Conservation (phyloP, 2,797 vertebrate genomes). For the Brachyalestes nurse region DNA sequence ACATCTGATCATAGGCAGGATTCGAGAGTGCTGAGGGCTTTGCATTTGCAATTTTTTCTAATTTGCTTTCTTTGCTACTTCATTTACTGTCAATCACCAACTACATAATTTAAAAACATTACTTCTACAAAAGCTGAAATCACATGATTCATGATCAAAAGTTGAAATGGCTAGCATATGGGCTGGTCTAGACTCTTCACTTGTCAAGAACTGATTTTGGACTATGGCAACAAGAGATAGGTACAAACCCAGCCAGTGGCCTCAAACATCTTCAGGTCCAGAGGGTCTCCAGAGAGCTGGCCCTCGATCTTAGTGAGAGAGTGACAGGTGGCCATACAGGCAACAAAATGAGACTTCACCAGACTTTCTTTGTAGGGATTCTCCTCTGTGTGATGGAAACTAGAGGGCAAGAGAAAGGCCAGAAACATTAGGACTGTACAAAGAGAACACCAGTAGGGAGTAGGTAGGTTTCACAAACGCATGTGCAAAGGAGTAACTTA, state of each 20-base stretch:
- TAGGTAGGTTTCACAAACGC: background rate
- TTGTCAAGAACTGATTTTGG: background rate
- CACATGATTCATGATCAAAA: background rate
- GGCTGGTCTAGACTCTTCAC: background rate
- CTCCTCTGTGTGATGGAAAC: slow-evolving; percentile 90
- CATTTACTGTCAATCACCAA: no score
- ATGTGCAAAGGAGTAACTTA: background rate
- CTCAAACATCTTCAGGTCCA: slow-evolving; percentile 99
- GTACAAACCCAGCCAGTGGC: slow-evolving; percentile 92
- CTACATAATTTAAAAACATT: background rate
- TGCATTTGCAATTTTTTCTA: background rate
- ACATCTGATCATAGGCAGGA: background rate
- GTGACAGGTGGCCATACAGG: slow-evolving; percentile 98
- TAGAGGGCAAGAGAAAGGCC: slow-evolving; percentile 56
- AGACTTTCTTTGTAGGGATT: slow-evolving; percentile 86
- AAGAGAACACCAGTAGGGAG: background rate
- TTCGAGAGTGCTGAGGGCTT: background rate
- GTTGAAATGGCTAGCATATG: background rate
- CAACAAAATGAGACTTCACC: slow-evolving; percentile 93
- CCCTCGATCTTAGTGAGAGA: slow-evolving; percentile 98
- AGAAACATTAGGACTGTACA: background rate
- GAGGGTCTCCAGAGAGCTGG: slow-evolving; percentile 93
- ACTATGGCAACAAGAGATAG: background rate
- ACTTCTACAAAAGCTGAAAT: background rate
- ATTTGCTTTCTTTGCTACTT: background rate